A percentile compares a stretch with the other conserved stretches of the same genome.
phyloP scores from a whole-genome alignment of 2,888 invertebrate genomes.

The Metellina segmentata region DNA sequence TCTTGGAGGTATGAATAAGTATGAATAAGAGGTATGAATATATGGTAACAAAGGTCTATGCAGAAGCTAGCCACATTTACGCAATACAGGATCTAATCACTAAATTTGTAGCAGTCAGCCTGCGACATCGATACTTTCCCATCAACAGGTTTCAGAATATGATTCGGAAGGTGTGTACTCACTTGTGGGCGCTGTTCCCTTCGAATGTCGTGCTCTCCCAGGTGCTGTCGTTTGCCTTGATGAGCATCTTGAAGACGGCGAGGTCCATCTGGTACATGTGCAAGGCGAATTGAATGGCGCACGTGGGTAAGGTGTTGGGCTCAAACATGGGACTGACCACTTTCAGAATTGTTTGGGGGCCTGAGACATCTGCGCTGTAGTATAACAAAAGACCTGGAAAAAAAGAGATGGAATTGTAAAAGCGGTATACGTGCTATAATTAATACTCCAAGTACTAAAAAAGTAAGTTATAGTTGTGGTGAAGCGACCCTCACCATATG shows the following conservation, averaged over 20 bases:
- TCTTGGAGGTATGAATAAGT: no score
- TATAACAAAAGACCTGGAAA: constrained; percentile 58
- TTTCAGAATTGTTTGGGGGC: constrained; percentile 14
- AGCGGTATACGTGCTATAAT: no score
- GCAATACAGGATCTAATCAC: background rate
- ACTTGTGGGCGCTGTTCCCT: constrained; percentile 81
- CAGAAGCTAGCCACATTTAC: background rate
- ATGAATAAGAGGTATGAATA: no score
- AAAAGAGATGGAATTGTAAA: background rate
- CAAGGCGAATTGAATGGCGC: constrained; percentile 82
- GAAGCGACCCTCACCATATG: no score
- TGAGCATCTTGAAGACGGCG: constrained; percentile 82
- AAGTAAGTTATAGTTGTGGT: no score
- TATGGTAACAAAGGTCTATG: no score
- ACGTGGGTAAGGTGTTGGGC: constrained; percentile 78
- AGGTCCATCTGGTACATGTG: constrained; percentile 82
- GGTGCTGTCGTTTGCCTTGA: constrained; percentile 81
- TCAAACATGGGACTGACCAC: constrained; percentile 57
- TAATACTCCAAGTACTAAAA: no score
- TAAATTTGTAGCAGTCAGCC: background rate
- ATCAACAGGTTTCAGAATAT: background rate
- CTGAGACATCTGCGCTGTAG: constrained; percentile 42
- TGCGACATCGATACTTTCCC: background rate
- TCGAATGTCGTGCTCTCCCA: constrained; percentile 81
- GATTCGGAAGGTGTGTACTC: constrained; percentile 78